A percentile compares a stretch with the other conserved stretches of the same genome.
phyloP scores from a whole-genome alignment of 2,113 vertebrate genomes.

The Sinocyclocheilus maitianheensis region DNA sequence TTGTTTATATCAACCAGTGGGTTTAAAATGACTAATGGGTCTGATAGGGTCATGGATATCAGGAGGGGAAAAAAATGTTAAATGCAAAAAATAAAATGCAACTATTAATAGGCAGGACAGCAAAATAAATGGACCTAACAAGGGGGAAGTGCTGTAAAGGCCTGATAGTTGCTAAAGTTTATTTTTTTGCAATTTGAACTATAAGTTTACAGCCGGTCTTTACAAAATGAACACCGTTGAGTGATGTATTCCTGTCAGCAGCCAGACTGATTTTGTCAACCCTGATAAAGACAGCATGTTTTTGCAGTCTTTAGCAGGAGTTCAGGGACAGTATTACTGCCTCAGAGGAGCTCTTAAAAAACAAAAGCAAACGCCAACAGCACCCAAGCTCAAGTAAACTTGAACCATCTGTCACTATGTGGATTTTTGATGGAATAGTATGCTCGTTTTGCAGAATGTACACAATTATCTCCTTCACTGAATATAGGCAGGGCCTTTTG shows the following conservation, averaged over 20 bases:
- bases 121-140: neutral
- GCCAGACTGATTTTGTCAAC: slow-evolving; percentile 10
- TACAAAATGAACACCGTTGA: slow-evolving; percentile 5
- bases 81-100: neutral
- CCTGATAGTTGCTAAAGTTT: neutral
- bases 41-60: neutral
- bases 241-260: slow-evolving; percentile 4
- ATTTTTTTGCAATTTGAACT: neutral
- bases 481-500: neutral
- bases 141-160: neutral
- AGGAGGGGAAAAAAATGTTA: neutral
- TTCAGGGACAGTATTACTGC: neutral
- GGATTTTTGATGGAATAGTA: neutral
- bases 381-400: neutral
- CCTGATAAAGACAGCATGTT: neutral
- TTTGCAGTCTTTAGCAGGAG: neutral
- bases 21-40: too few species aligned
- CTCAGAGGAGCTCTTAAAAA: neutral
- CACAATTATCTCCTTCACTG: neutral
- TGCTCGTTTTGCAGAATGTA: neutral
- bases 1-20: neutral
- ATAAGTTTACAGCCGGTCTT: neutral
- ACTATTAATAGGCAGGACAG: neutral
- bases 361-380: neutral
- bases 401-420: neutral